These are phyloP conservation scores for Crypturellus undulatus DNA, from an alignment of 2,113 vertebrate genomes.

Conservation along the genomic window DNA sequence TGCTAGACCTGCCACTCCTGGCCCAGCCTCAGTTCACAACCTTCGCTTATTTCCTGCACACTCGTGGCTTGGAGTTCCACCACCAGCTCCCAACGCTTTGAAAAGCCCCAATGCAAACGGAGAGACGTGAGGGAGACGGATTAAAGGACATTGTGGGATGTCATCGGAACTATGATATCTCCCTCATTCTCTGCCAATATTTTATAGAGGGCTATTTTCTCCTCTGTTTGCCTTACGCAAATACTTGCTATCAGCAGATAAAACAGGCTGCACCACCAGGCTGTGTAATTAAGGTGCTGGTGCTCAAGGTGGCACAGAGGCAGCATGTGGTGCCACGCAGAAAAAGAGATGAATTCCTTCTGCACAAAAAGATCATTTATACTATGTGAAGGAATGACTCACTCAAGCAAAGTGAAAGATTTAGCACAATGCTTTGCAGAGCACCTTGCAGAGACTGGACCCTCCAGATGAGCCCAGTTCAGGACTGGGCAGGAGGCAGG, in stretches of 20 bases:
- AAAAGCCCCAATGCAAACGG: neutral
- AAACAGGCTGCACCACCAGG: conserved; percentile 17
- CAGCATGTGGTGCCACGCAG: neutral
- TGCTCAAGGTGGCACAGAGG: neutral
- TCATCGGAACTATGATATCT: neutral
- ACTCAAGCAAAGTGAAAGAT: neutral
- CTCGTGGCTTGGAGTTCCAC: neutral
- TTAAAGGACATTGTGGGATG: neutral
- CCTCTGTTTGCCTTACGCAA: neutral
- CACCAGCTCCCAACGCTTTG: neutral
- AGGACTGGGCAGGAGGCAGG: neutral
- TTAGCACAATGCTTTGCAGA: neutral
- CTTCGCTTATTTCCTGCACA: neutral
- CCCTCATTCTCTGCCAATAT: neutral
- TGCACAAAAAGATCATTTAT: neutral
- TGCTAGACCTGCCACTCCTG: neutral
- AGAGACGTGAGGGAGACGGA: neutral
- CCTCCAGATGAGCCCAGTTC: neutral
- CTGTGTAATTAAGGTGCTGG: neutral
- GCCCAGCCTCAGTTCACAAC: neutral
- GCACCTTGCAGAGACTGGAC: neutral
- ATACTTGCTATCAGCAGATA: conserved; percentile 60
- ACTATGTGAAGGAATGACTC: neutral
- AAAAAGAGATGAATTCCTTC: neutral
- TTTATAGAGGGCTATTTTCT: conserved; percentile 25